Base-by-base conservation (phyloP, 2,113 vertebrate genomes). In the Entelurus aequoreus region DNA sequence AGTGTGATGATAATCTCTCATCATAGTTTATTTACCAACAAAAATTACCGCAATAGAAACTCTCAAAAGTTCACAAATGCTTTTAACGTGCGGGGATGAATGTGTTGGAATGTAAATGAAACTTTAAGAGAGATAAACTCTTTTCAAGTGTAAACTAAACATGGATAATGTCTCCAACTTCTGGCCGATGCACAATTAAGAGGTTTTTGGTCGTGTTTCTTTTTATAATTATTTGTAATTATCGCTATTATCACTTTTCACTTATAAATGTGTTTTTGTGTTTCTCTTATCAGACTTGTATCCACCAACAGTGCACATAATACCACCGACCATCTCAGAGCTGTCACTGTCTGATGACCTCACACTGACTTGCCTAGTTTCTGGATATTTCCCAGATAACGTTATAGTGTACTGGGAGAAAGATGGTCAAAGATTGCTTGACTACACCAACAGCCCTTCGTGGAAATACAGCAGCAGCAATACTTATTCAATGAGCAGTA, bases 401-500 rank as follows among this genome's bases (percentile, higher is more conserved):
- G 72, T 88, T 36, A 60, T 73, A 1, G 76, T 86, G 38, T 36
- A 77, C 48, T 91, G 88, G 90, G 35, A 81, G 47, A 61, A 81
- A 47, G 65, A 88, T 54, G 76, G 60, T 8, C 57, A n/a, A 6
- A 53, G 0, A 47, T 35, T 87, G 6, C 70, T 72, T 48, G 60
- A 1, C 6, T 86, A 76, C 60, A 64, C 40, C 40, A 88, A 81
- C 66, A 78, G 81, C 67, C 72, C 69, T 54, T 42, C 62, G 28
- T 74, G 76, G 64, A 54, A 65, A 47, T 65, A 62, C 35, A 28
- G n/a, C 10, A 14, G 57, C 44, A 74, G n/a, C 5, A 70, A 42
- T n/a, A 49, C 60, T 21, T 89, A 80, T 50, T 82, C 71, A 53
- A 79, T 87, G 78, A 78, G 68, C 70, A 91, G 90, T 65, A 68